These are phyloP conservation scores for Lutjanus argentimaculatus DNA, from an alignment of 2,797 vertebrate species.

Conservation along the genomic window DNA sequence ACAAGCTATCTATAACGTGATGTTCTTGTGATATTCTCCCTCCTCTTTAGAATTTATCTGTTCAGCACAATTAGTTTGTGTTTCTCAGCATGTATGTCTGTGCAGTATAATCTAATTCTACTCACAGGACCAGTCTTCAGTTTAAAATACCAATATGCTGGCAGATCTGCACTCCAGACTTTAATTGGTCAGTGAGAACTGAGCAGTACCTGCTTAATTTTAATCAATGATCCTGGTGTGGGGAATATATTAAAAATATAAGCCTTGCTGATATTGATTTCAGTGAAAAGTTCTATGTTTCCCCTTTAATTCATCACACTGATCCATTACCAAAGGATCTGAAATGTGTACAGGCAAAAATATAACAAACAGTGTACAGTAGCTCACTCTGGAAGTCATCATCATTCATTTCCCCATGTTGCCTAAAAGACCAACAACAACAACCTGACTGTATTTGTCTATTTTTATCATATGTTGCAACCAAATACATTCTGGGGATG, in stretches of 20 bases:
- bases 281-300: neutral
- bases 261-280: neutral
- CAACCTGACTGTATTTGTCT: neutral
- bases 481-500: too few species aligned
- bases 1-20: neutral
- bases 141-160: slow-evolving; percentile 2
- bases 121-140: slow-evolving; percentile 11
- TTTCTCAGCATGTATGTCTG: neutral
- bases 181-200: neutral
- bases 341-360: neutral
- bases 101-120: neutral
- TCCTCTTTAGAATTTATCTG: neutral
- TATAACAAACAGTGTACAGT: neutral
- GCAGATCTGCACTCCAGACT: slow-evolving; percentile 21
- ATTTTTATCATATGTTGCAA: neutral
- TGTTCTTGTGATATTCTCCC: neutral
- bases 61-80: slow-evolving; percentile 3
- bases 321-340: neutral
- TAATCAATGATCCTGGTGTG: slow-evolving; percentile 10
- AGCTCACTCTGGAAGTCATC: neutral
- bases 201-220: slow-evolving; percentile 14
- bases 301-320: neutral
- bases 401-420: neutral
- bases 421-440: neutral
- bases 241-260: slow-evolving; percentile 6